Conservation (phyloP, 2,888 invertebrate genomes). For the Sesia bembeciformis region DNA sequence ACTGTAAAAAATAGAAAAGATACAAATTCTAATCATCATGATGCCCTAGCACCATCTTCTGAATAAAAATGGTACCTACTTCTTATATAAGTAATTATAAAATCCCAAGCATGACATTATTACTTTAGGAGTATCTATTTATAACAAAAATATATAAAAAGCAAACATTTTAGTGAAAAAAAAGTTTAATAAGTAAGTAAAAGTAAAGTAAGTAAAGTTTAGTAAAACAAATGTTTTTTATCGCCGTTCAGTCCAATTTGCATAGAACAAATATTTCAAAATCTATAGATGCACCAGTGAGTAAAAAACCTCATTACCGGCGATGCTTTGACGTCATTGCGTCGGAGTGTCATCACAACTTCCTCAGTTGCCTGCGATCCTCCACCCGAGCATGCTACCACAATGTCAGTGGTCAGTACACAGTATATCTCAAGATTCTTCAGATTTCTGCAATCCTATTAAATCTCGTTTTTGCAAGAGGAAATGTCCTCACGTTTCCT, state of each 20-base stretch:
- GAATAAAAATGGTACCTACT: too few species aligned
- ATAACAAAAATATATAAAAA: too few species aligned
- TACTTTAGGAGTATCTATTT: too few species aligned
- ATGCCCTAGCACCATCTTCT: too few species aligned
- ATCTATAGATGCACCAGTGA: not conserved
- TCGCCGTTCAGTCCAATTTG: too few species aligned
- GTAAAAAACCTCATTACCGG: not conserved
- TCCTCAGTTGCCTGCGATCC: not conserved
- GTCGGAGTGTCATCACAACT: not conserved
- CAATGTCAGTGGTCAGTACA: not conserved
- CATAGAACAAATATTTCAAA: not conserved
- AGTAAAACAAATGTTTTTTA: not conserved
- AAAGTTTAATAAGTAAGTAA: not conserved
- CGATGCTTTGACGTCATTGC: not conserved
- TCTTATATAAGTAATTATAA: too few species aligned
- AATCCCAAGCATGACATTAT: too few species aligned
- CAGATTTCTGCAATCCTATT: not conserved
- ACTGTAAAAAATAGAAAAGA: too few species aligned
- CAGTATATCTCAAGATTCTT: not conserved
- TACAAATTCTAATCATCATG: too few species aligned
- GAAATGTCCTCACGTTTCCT: not conserved
- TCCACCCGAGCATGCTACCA: not conserved
- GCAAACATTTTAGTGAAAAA: not conserved
- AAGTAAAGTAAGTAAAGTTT: not conserved
- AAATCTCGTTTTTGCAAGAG: not conserved